Conservation (phyloP, 2,888 invertebrate species). For the Plebejus anna region DNA sequence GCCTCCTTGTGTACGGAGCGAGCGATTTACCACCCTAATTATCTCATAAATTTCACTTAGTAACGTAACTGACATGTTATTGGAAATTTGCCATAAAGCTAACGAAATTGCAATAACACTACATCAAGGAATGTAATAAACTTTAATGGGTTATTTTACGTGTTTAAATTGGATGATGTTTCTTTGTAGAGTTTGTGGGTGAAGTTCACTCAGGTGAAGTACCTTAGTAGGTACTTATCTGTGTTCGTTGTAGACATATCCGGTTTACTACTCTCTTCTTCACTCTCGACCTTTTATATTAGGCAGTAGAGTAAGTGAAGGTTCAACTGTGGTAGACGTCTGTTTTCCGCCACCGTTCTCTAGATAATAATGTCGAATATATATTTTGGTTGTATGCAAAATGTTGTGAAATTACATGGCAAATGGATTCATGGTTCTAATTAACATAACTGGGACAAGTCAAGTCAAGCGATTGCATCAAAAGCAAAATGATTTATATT, state of each 20-base stretch:
- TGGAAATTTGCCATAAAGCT: slow-evolving; percentile 66
- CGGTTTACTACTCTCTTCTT: too few relatives aligned
- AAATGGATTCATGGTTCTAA: background rate
- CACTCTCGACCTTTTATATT: too few relatives aligned
- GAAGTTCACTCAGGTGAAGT: too few relatives aligned
- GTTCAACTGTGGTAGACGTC: background rate
- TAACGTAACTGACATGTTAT: slow-evolving; percentile 73
- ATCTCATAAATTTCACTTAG: slow-evolving; percentile 77
- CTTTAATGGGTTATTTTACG: slow-evolving; percentile 28
- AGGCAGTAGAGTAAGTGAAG: too few relatives aligned
- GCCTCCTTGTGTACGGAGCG: slow-evolving; percentile 57
- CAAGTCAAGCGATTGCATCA: background rate
- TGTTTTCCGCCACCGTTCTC: background rate
- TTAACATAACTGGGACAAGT: background rate
- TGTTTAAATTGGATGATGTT: slow-evolving; percentile 4
- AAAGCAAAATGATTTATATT: background rate
- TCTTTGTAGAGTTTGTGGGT: background rate
- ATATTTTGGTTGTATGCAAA: background rate
- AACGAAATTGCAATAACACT: slow-evolving; percentile 35
- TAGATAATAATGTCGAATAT: background rate
- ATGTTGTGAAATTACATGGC: background rate
- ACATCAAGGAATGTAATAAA: slow-evolving; percentile 31
- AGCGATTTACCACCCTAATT: slow-evolving; percentile 67
- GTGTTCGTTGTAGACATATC: too few relatives aligned
- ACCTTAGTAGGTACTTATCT: too few relatives aligned